phyloP scores from a whole-genome alignment of 2,888 invertebrate species.

The Diaperis boleti region DNA sequence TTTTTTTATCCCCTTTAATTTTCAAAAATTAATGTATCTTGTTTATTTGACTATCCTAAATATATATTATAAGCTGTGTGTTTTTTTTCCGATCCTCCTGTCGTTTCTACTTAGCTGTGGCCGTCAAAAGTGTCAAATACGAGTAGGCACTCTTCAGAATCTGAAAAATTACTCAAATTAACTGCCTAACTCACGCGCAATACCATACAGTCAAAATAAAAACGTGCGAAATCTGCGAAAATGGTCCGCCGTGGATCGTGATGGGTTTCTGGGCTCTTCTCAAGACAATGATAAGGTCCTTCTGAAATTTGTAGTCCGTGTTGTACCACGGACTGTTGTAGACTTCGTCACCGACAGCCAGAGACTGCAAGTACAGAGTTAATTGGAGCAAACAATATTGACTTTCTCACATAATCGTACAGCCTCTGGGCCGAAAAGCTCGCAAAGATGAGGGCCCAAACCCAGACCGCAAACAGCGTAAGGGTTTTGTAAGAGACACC shows the following conservation, averaged over 20 bases:
- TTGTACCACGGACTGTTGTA: constrained; percentile 22
- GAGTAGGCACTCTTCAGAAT: constrained; percentile 13
- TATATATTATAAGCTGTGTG: no score
- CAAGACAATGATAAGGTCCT: background rate
- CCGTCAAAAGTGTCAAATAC: constrained; percentile 2
- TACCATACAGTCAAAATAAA: background rate
- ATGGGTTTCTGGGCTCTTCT: constrained; percentile 9
- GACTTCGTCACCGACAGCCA: background rate
- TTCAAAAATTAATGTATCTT: no score
- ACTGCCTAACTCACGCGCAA: background rate
- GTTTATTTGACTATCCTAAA: no score
- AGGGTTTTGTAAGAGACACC: constrained; percentile 22
- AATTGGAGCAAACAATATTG: background rate
- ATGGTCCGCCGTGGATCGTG: constrained; percentile 5
- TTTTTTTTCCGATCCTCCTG: no score
- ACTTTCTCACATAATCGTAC: constrained; percentile 1
- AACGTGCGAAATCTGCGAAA: background rate
- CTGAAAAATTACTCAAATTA: constrained; percentile 13
- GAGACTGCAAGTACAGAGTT: constrained; percentile 12
- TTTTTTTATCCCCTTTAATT: no score
- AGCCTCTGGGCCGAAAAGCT: constrained; percentile 26
- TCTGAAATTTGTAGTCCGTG: constrained; percentile 3
- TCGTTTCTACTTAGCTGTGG: no score
- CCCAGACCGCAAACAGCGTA: constrained; percentile 27
- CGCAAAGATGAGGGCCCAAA: constrained; percentile 9